These are phyloP conservation scores for Oligia strigilis DNA, from an alignment of 2,888 invertebrate genomes.

Conservation along the genomic window DNA sequence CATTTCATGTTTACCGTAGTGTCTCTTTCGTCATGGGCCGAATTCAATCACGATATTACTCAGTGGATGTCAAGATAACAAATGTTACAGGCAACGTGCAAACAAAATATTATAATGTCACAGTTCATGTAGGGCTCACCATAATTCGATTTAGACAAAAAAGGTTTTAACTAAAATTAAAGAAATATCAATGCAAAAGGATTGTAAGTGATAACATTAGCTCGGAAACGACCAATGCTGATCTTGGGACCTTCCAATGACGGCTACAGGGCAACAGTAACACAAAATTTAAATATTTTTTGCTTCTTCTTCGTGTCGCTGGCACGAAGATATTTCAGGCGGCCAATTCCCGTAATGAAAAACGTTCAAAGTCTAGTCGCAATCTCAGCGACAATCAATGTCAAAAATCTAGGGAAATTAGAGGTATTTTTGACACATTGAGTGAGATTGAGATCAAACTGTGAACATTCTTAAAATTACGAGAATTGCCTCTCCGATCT, in stretches of 20 bases:
- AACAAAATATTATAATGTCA: not conserved
- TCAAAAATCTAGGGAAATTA: too few relatives aligned
- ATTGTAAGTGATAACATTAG: not conserved
- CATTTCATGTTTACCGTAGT: slow-evolving; percentile 40
- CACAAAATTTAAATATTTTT: not conserved
- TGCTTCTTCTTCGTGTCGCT: not conserved
- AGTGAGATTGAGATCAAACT: too few relatives aligned
- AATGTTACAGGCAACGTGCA: not conserved
- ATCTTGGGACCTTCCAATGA: not conserved
- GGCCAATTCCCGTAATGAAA: too few relatives aligned
- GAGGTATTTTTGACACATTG: too few relatives aligned
- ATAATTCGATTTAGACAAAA: not conserved
- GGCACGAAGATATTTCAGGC: not conserved
- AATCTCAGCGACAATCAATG: too few relatives aligned
- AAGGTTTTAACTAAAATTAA: not conserved
- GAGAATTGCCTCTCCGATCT: too few relatives aligned
- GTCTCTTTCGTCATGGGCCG: slow-evolving; percentile 4
- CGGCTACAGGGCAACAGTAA: too few relatives aligned
- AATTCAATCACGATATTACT: slow-evolving; percentile 16
- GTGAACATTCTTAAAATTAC: too few relatives aligned
- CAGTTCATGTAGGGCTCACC: not conserved
- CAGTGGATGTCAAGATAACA: slow-evolving; percentile 3
- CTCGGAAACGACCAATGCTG: not conserved
- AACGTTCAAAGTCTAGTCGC: too few relatives aligned
- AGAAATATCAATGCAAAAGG: not conserved